These are phyloP conservation scores for Dicycla oo DNA, from an alignment of 2,888 invertebrate genomes.

Conservation along the genomic window DNA sequence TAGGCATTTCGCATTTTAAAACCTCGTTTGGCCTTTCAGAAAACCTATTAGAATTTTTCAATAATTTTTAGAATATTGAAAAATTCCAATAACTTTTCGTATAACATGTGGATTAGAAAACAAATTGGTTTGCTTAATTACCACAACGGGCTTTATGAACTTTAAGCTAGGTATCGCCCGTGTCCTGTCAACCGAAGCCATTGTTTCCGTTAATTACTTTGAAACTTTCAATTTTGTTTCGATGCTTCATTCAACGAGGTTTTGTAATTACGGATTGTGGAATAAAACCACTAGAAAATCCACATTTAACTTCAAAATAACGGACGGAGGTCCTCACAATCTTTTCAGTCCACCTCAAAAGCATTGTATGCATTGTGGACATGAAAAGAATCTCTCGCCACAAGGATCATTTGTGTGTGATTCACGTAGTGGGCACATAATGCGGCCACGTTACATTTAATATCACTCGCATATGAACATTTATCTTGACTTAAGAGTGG, in stretches of 20 bases:
- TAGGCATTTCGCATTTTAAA: no score
- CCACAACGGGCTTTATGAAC: conserved; percentile 4
- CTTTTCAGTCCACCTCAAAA: conserved; percentile 48
- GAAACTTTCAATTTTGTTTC: conserved; percentile 36
- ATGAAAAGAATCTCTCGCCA: conserved; percentile 52
- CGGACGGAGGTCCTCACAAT: conserved; percentile 38
- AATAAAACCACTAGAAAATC: conserved; percentile 21
- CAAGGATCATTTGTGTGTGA: conserved; percentile 61
- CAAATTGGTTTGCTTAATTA: conserved; percentile 29
- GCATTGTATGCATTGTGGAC: conserved; percentile 54
- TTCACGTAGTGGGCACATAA: conserved; percentile 70
- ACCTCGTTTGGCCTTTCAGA: neutral
- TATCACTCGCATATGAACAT: conserved; percentile 70
- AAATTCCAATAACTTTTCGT: no score
- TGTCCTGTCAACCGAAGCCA: conserved; percentile 20
- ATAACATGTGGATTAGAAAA: neutral
- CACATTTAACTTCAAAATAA: conserved; percentile 19
- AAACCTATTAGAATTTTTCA: conserved; percentile 4
- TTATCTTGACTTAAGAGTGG: conserved; percentile 62
- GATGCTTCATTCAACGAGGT: conserved; percentile 12
- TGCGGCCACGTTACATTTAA: conserved; percentile 70
- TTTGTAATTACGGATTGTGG: neutral
- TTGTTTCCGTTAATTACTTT: conserved; percentile 53
- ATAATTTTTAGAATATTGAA: no score
- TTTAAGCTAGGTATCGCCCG: conserved; percentile 19